Evolutionary conservation across 2,888 invertebrate species (phyloP).

Genomic region (Lathronympha strigana): DNA sequence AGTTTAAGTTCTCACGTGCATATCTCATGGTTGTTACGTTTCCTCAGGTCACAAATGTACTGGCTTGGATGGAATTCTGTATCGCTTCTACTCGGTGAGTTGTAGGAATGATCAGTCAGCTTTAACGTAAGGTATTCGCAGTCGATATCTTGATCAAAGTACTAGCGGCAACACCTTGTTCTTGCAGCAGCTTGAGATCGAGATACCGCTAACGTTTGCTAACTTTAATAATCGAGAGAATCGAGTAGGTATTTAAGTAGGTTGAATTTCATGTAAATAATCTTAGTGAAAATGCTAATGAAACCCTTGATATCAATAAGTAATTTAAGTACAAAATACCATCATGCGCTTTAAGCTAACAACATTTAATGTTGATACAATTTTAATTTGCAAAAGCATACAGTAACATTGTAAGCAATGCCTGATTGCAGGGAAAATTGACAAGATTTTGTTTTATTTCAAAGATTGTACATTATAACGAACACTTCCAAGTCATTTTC

Average conservation of each 20-base stretch:
- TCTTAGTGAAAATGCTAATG: too few relatives aligned
- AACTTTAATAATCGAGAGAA: constrained; percentile 14
- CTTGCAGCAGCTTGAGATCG: constrained; percentile 23
- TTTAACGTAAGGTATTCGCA: constrained; percentile 40
- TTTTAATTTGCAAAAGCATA: too few relatives aligned
- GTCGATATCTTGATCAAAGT: constrained; percentile 39
- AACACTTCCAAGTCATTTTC: constrained; percentile 25
- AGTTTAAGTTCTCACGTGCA: background rate
- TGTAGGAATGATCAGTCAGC: background rate
- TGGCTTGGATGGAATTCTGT: background rate
- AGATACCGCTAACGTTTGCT: constrained; percentile 33
- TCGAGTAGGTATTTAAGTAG: background rate
- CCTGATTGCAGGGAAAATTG: too few relatives aligned
- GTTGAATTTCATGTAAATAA: background rate
- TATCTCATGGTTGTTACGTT: background rate
- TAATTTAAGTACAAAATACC: too few relatives aligned
- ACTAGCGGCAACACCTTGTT: constrained; percentile 42
- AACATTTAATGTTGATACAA: too few relatives aligned
- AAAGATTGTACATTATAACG: too few relatives aligned
- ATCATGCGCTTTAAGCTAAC: too few relatives aligned
- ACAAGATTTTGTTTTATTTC: too few relatives aligned
- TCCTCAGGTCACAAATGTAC: background rate
- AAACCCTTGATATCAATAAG: too few relatives aligned
- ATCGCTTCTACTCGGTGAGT: background rate
- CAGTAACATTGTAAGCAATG: too few relatives aligned